Conservation (phyloP, 2,888 invertebrate species). For the Megaustenia siamemsis region DNA sequence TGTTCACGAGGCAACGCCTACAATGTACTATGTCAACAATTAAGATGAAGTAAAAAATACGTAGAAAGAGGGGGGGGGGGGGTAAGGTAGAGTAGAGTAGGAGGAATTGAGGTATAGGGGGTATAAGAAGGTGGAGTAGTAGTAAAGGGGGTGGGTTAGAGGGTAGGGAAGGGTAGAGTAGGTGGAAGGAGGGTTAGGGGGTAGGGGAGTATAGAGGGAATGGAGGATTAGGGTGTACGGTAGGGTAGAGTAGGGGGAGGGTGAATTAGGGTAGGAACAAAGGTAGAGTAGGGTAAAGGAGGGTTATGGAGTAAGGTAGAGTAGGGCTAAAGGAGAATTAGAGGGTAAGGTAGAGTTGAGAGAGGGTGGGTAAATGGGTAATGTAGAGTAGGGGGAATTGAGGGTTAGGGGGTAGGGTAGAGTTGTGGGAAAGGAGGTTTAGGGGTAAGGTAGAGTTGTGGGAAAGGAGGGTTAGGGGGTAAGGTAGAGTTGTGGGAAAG, state of each 20-base stretch:
- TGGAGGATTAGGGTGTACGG: not conserved
- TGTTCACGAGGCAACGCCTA: not conserved
- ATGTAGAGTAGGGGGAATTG: no score
- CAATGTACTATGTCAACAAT: not conserved
- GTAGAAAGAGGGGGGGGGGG: not conserved
- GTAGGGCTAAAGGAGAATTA: no score
- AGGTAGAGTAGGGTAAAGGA: not conserved
- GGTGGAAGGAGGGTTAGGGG: not conserved
- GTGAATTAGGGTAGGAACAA: not conserved
- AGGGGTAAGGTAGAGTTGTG: no score
- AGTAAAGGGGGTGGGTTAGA: not conserved
- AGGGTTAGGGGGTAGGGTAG: no score
- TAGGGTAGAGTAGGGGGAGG: not conserved
- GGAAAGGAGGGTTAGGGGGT: no score
- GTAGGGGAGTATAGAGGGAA: not conserved
- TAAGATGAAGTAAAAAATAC: not conserved
- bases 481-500: no score
- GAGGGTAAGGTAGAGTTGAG: no score
- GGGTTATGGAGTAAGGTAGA: not conserved
- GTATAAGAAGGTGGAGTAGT: not conserved
- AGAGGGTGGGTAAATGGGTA: no score
- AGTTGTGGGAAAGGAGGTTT: no score
- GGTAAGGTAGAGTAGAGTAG: not conserved
- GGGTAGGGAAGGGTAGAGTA: not conserved
- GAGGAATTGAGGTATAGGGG: not conserved